Conservation (phyloP, 2,797 vertebrate genomes). For the Cossypha heuglini region DNA sequence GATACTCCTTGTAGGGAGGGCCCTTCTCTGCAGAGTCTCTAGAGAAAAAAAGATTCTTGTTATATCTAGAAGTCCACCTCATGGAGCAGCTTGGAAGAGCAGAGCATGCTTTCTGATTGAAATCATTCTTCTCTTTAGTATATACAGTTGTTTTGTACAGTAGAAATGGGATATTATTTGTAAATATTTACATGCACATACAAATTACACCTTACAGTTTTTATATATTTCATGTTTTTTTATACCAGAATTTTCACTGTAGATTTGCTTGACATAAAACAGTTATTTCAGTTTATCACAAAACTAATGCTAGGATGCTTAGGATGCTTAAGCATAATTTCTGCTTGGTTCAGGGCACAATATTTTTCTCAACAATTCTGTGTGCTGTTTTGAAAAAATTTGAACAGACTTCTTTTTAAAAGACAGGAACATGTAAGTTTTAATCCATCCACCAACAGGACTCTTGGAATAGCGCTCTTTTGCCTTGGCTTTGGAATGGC, state of each 20-base stretch:
- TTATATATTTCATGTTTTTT: slow-evolving; percentile 40
- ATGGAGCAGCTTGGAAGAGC: background rate
- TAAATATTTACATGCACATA: slow-evolving; percentile 48
- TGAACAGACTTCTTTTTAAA: background rate
- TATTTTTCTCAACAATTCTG: background rate
- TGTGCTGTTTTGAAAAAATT: background rate
- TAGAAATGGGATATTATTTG: slow-evolving; percentile 31
- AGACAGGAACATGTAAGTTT: background rate
- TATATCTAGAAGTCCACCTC: background rate
- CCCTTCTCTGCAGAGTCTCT: background rate
- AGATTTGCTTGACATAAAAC: background rate
- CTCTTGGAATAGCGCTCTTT: background rate
- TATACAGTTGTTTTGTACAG: slow-evolving; percentile 26
- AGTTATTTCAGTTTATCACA: background rate
- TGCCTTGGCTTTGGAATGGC: background rate
- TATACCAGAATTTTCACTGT: slow-evolving; percentile 38
- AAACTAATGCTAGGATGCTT: background rate
- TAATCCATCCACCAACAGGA: background rate
- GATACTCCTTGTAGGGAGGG: background rate
- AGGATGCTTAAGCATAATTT: background rate
- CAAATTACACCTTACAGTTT: slow-evolving; percentile 25
- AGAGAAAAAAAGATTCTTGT: background rate
- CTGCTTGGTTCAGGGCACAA: background rate
- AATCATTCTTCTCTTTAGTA: slow-evolving; percentile 11
- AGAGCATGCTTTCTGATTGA: background rate